A percentile compares a stretch with the other conserved stretches of the same genome.
phyloP scores from a whole-genome alignment of 2,888 invertebrate species.

The Geotrupes spiniger region DNA sequence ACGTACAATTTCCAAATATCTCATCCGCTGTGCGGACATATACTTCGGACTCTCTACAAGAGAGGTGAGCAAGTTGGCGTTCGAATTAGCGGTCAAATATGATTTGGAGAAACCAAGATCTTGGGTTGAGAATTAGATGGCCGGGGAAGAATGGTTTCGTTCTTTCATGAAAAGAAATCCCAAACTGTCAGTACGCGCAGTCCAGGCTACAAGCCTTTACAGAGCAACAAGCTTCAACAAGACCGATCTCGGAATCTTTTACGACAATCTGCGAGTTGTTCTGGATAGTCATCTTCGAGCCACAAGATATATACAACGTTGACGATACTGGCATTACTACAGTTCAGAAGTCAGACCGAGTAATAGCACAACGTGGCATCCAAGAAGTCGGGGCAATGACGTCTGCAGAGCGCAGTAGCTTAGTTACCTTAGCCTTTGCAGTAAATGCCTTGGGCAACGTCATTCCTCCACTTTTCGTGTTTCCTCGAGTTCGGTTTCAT shows the following conservation, averaged over 20 bases:
- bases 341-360: no score
- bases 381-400: no score
- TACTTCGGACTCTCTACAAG: conserved; percentile 29
- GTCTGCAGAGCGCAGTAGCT: no score
- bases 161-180: conserved; percentile 25
- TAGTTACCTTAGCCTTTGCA: no score
- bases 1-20: conserved; percentile 13
- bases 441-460: no score
- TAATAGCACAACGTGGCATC: no score
- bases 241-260: conserved; percentile 24
- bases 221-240: conserved; percentile 27
- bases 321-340: no score
- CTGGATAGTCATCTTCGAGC: no score
- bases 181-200: conserved; percentile 19
- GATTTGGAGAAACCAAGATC: conserved; percentile 24
- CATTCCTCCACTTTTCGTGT: no score
- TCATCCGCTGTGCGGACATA: conserved; percentile 20
- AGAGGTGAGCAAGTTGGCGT: conserved; percentile 30
- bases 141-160: conserved; percentile 38
- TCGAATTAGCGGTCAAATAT: conserved; percentile 23
- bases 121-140: conserved; percentile 30
- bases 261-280: conserved; percentile 29
- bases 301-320: no score
- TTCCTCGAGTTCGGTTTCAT: no score
- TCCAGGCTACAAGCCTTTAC: conserved; percentile 24